Conservation (phyloP, 1,140 invertebrate species). For the Gonatopus flavifemur region DNA sequence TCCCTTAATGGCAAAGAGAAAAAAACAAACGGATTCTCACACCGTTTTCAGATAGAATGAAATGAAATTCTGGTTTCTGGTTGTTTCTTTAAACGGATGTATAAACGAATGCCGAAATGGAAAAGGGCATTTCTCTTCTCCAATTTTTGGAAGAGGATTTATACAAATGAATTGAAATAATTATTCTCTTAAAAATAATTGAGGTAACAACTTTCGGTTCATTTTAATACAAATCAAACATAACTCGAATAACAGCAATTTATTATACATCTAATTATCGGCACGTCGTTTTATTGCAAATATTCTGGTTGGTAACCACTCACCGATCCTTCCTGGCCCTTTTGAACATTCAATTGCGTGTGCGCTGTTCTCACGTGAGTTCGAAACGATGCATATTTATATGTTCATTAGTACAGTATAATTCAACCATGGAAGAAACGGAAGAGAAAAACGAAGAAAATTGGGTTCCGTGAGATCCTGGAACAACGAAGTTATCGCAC, state of each 20-base stretch:
- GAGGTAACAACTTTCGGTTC: too few species aligned
- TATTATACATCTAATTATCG: conserved; percentile 36
- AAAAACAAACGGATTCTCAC: conserved; percentile 50
- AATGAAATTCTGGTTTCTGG: conserved; percentile 23
- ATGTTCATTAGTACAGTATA: conserved; percentile 44
- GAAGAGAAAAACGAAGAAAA: conserved; percentile 17
- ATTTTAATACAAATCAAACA: too few species aligned
- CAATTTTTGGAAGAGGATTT: too few species aligned
- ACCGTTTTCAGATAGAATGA: conserved; percentile 45
- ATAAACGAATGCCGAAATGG: too few species aligned
- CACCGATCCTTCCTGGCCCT: conserved; percentile 16
- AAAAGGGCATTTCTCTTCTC: too few species aligned
- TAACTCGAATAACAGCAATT: too few species aligned
- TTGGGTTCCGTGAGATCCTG: neutral
- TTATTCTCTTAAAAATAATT: too few species aligned
- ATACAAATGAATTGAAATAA: too few species aligned
- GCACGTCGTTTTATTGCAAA: conserved; percentile 25
- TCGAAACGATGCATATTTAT: conserved; percentile 48
- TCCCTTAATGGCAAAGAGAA: conserved; percentile 43
- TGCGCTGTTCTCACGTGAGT: conserved; percentile 28
- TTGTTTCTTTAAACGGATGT: too few species aligned
- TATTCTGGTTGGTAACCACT: conserved; percentile 21
- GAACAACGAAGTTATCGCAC: too few species aligned
- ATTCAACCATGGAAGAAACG: conserved; percentile 23
- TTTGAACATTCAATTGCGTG: conserved; percentile 37